phyloP scores from a whole-genome alignment of 2,888 invertebrate species.

The Yponomeuta plumbellus region DNA sequence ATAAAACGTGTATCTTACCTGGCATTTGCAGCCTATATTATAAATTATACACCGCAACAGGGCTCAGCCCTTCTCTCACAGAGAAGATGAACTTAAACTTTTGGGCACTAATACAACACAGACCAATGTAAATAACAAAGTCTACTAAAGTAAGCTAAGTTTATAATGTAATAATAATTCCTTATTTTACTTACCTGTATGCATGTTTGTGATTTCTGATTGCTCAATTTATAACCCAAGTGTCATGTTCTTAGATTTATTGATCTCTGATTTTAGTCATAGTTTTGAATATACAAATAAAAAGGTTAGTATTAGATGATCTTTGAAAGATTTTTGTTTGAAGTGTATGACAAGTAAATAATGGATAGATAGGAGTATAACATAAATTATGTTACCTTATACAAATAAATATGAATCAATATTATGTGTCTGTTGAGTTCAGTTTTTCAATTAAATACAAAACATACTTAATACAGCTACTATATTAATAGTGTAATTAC shows the following conservation, averaged over 20 bases:
- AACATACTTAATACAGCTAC: neutral
- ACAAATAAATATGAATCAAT: neutral
- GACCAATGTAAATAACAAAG: slow-evolving; percentile 1
- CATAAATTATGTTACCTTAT: neutral
- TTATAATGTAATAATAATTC: neutral
- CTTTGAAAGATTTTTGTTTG: neutral
- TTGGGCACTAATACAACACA: neutral
- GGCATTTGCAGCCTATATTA: too few relatives aligned
- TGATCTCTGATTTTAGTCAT: slow-evolving; percentile 5
- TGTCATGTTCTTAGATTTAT: neutral
- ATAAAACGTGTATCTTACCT: too few relatives aligned
- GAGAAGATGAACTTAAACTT: too few relatives aligned
- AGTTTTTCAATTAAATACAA: neutral
- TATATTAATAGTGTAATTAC: slow-evolving; percentile 2
- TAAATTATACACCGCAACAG: too few relatives aligned
- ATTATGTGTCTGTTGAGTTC: neutral
- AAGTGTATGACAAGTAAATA: neutral
- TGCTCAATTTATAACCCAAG: slow-evolving; percentile 9
- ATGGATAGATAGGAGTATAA: neutral
- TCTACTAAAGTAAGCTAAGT: neutral
- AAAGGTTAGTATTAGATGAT: too few relatives aligned
- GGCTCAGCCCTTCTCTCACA: too few relatives aligned
- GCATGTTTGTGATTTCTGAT: slow-evolving; percentile 9
- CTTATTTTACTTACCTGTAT: neutral
- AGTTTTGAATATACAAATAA: slow-evolving; percentile 1